A percentile compares a stretch with the other conserved stretches of the same genome.
These are phyloP conservation scores for Drosophila koepferae DNA, from an alignment of 2,888 invertebrate species.

Conservation along the genomic window DNA sequence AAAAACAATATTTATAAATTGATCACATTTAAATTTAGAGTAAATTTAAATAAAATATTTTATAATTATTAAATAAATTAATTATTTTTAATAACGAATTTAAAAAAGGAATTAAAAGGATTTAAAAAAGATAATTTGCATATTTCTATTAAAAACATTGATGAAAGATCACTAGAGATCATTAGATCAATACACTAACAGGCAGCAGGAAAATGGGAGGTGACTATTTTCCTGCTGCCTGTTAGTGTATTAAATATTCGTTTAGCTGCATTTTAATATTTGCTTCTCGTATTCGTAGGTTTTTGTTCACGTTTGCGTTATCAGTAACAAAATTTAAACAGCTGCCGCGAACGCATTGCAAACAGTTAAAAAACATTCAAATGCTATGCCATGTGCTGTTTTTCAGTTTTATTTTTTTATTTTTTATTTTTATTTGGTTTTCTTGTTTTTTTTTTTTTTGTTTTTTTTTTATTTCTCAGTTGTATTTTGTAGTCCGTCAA, in stretches of 20 bases:
- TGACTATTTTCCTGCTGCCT: not conserved
- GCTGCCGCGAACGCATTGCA: constrained; percentile 62
- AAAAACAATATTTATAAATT: too few relatives aligned
- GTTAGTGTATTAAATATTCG: constrained; percentile 11
- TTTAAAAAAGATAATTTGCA: too few relatives aligned
- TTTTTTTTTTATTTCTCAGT: constrained; percentile 20
- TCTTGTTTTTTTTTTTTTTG: constrained; percentile 2
- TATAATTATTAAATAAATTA: too few relatives aligned
- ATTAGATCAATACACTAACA: too few relatives aligned
- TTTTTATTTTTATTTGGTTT: constrained; percentile 1
- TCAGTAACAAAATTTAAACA: constrained; percentile 72
- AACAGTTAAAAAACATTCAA: constrained; percentile 56
- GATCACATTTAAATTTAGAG: too few relatives aligned
- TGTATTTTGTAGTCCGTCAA: constrained; percentile 26
- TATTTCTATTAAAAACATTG: too few relatives aligned
- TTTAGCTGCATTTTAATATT: not conserved
- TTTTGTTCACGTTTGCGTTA: constrained; percentile 42
- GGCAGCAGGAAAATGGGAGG: too few relatives aligned
- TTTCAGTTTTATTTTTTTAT: too few relatives aligned
- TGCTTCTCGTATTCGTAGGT: not conserved
- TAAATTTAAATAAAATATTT: too few relatives aligned
- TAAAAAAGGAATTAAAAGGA: too few relatives aligned
- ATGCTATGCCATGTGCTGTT: constrained; percentile 42
- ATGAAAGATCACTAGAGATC: too few relatives aligned
- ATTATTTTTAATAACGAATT: too few relatives aligned